A percentile compares a stretch with the other conserved stretches of the same genome.
phyloP scores from a whole-genome alignment of 2,113 vertebrate species.

The Benthochromis sp. region DNA sequence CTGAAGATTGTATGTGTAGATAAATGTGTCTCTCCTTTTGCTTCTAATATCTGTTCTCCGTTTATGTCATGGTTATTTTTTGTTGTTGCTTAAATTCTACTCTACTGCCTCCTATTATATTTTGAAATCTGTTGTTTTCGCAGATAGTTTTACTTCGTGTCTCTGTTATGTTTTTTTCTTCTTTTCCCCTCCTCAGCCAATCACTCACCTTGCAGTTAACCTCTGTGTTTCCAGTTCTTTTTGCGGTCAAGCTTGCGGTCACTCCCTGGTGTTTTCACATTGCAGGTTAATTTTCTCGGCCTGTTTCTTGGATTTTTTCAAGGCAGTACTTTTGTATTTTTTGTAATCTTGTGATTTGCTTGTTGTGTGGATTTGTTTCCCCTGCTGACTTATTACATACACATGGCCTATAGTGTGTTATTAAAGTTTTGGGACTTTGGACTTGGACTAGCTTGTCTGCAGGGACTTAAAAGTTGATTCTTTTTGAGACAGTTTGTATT shows the following conservation, averaged over 20 bases:
- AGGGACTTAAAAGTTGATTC: neutral
- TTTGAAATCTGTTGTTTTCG: neutral
- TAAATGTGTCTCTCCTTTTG: neutral
- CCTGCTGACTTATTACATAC: neutral
- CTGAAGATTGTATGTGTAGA: neutral
- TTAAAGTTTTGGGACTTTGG: neutral
- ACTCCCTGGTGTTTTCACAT: neutral
- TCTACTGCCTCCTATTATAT: neutral
- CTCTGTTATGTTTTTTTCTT: neutral
- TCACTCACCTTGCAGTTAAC: neutral
- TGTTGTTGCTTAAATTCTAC: neutral
- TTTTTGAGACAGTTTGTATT: neutral
- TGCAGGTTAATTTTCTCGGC: neutral
- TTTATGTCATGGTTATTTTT: neutral
- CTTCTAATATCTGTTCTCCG: accelerated
- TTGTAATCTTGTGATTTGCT: neutral
- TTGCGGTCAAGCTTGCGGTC: neutral
- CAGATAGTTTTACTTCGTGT: neutral
- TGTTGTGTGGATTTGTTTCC: neutral
- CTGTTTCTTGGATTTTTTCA: neutral
- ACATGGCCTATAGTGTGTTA: neutral
- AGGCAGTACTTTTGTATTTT: neutral
- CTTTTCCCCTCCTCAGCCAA: accelerated
- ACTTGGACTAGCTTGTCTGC: neutral
- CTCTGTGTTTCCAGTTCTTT: accelerated